A percentile compares a stretch with the other conserved stretches of the same genome.
Evolutionary conservation across 2,888 invertebrate genomes (phyloP).

Genomic region (Mimas tiliae): DNA sequence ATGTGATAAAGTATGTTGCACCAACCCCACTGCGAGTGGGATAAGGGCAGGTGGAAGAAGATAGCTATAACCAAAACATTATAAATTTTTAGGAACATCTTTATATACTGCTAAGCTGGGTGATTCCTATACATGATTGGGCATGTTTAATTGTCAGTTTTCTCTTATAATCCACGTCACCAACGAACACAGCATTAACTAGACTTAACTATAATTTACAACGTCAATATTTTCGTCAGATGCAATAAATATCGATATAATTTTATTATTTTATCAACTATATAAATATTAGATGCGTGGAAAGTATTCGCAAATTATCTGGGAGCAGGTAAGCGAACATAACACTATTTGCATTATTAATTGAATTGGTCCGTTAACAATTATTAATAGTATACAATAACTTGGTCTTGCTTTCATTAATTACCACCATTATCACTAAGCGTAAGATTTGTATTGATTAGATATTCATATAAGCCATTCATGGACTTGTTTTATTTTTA

Average conservation of each 20-base stretch:
- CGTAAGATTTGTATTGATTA: too few species aligned
- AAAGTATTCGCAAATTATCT: conserved; percentile 30
- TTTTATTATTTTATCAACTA: conserved; percentile 30
- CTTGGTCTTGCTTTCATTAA: too few species aligned
- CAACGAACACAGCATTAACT: conserved; percentile 7
- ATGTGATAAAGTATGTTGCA: too few species aligned
- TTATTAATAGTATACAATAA: neutral
- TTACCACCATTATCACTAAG: too few species aligned
- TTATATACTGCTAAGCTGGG: neutral
- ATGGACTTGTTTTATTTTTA: too few species aligned
- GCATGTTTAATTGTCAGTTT: neutral
- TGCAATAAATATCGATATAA: conserved; percentile 27
- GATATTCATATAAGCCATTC: too few species aligned
- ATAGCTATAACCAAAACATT: too few species aligned
- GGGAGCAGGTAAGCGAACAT: conserved; percentile 38
- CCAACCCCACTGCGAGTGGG: too few species aligned
- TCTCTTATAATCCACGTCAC: neutral
- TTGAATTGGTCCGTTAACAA: neutral
- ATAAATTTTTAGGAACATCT: too few species aligned
- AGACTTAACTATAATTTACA: conserved; percentile 23
- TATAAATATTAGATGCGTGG: conserved; percentile 38
- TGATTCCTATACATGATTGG: neutral
- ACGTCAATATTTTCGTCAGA: conserved; percentile 5
- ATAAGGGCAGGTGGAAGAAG: too few species aligned
- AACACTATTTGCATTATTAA: neutral